These are phyloP conservation scores for Hirundo rustica DNA, from an alignment of 2,797 vertebrate species.

Conservation along the genomic window DNA sequence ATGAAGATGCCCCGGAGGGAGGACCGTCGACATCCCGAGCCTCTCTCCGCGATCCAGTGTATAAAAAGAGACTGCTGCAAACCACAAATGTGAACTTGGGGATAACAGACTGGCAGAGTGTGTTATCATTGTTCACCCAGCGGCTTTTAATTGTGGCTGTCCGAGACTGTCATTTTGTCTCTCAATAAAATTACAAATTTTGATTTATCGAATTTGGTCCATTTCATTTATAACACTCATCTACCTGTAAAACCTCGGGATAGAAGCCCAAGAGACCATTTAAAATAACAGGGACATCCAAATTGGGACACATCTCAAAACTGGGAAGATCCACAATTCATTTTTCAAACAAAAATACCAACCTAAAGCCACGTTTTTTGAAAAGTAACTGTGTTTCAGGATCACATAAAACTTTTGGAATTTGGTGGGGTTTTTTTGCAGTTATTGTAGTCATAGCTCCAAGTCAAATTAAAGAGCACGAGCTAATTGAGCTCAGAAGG, in stretches of 20 bases:
- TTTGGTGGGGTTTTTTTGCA: not conserved
- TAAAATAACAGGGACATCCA: not conserved
- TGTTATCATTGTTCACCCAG: too few relatives aligned
- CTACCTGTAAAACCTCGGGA: not conserved
- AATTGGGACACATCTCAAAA: not conserved
- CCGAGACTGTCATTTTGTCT: too few relatives aligned
- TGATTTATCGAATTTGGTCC: too few relatives aligned
- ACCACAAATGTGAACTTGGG: too few relatives aligned
- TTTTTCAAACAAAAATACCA: not conserved
- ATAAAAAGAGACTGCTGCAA: too few relatives aligned
- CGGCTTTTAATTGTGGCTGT: too few relatives aligned
- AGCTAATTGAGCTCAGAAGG: not conserved
- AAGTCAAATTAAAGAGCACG: not conserved
- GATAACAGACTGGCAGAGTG: too few relatives aligned
- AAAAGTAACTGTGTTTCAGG: not conserved
- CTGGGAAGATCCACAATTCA: not conserved
- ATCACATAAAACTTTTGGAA: not conserved
- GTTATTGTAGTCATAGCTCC: not conserved
- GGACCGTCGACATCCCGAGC: too few relatives aligned
- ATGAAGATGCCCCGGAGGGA: too few relatives aligned
- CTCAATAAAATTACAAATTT: too few relatives aligned
- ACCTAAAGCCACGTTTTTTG: not conserved
- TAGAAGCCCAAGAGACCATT: not conserved
- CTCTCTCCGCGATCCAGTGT: too few relatives aligned
- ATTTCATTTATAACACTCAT: too few relatives aligned